phyloP scores from a whole-genome alignment of 2,113 vertebrate species.

The Petroica traversi region DNA sequence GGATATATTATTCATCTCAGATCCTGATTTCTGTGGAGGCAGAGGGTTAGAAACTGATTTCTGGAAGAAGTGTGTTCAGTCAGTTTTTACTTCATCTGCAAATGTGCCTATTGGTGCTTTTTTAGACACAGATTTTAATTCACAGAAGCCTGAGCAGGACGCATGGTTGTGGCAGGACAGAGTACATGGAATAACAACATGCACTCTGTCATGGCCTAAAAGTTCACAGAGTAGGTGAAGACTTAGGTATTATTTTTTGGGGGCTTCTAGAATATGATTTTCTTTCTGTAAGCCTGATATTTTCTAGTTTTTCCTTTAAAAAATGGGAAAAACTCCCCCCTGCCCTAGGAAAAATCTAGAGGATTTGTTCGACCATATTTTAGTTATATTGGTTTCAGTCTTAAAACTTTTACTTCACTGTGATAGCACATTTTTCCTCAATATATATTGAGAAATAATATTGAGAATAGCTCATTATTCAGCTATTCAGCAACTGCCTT shows the following conservation, averaged over 20 bases:
- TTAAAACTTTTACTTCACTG: background rate
- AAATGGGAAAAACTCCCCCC: background rate
- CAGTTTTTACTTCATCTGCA: background rate
- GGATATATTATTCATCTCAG: background rate
- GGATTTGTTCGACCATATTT: background rate
- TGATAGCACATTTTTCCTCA: background rate
- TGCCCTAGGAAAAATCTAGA: background rate
- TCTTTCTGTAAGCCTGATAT: background rate
- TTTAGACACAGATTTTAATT: background rate
- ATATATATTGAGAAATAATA: background rate
- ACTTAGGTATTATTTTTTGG: background rate
- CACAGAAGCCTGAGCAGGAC: background rate
- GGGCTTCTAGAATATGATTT: background rate
- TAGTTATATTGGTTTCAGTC: background rate
- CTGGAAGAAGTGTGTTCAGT: background rate
- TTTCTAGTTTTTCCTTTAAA: background rate
- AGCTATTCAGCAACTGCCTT: background rate
- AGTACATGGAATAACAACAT: background rate
- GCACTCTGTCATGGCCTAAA: background rate
- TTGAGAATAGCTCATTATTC: background rate
- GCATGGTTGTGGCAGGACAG: background rate
- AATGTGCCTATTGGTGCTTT: background rate
- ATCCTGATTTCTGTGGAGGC: background rate
- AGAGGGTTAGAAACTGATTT: background rate
- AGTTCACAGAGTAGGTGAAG: background rate